Evolutionary conservation across 2,797 vertebrate genomes (phyloP).

Genomic region (Tinamus major): DNA sequence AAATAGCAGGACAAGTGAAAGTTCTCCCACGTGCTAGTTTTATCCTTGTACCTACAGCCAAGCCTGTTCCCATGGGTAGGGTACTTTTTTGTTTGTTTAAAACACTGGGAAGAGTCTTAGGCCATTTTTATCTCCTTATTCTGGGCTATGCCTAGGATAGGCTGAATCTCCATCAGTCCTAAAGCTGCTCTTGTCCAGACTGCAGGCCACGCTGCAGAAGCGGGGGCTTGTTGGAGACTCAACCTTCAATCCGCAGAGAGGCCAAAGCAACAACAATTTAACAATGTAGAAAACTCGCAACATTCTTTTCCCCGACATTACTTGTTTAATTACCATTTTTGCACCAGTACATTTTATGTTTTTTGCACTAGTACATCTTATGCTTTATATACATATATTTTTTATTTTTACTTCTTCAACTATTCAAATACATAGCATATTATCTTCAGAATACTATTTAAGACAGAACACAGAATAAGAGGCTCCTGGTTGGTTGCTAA

Average conservation of each 20-base stretch:
- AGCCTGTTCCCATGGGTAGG: neutral
- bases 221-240: neutral
- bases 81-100: neutral
- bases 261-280: slow-evolving; percentile 13
- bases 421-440: slow-evolving; percentile 84
- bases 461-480: slow-evolving; percentile 75
- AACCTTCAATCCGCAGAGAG: neutral
- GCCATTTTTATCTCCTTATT: neutral
- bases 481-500: slow-evolving; percentile 70
- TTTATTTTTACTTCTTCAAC: slow-evolving; percentile 75
- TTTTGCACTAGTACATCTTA: slow-evolving; percentile 82
- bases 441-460: slow-evolving; percentile 80
- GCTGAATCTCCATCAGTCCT: neutral
- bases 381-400: slow-evolving; percentile 82
- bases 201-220: neutral
- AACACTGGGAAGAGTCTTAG: neutral
- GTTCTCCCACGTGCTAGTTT: neutral
- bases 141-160: neutral
- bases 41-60: neutral
- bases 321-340: slow-evolving; percentile 80
- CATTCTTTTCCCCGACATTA: slow-evolving; percentile 57
- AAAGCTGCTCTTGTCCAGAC: neutral
- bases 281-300: slow-evolving; percentile 22
- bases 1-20: neutral
- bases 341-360: slow-evolving; percentile 80